Evolutionary conservation across 1,140 invertebrate genomes (phyloP), one percentile per base, ranked within the genome.

Genomic region (Ceratoteleas bidentatus): DNA sequence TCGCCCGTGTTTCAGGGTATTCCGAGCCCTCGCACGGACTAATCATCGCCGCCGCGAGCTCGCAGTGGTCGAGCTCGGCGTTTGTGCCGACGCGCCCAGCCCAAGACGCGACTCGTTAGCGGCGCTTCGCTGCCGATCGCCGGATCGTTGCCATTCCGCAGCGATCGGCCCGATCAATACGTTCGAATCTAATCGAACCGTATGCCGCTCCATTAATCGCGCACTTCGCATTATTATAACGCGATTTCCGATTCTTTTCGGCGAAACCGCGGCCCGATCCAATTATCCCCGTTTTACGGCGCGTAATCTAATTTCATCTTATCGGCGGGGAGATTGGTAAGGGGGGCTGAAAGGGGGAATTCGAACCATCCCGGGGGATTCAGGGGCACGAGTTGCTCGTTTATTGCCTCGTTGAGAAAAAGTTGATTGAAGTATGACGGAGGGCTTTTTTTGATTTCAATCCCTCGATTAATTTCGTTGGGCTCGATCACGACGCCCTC

Each of bases 51-150:
- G 33, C 60, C 62, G 56, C 8, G 15, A 57, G 32, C 56, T 76
- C 62, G 56, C 56, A 79, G 76, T 79, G 60, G 76, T 79, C 47
- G 11, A 13, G 10, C 60, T 72, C 61, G 52, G 9, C 61, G 76
- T 79, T 3, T 53, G 62, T 45, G 54, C 76, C 10, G 36, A 72
- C 66, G 33, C 10, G 7, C 36, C 36, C 52, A 32, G 64, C 56
- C 60, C 43, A 68, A 68, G 57, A 56, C 34, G 34, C 57, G 24
- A 75, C 72, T 75, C 47, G 52, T 61, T 32, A 60, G n/a, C 7
- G 32, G 32, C 50, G n/a, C 49, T 50, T 69, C 45, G 24, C 5
- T 70, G 36, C 16, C 16, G 7, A 34, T 43, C 43, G 45, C 24
- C n/a, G 8, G 36, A 15, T 70, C 34, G 45, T 36, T 70, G 36